Percentiles rank a stretch among this genome's conserved stretches.
Conservation (phyloP, 2,797 vertebrate genomes). For the Corythornis leucogaster region DNA sequence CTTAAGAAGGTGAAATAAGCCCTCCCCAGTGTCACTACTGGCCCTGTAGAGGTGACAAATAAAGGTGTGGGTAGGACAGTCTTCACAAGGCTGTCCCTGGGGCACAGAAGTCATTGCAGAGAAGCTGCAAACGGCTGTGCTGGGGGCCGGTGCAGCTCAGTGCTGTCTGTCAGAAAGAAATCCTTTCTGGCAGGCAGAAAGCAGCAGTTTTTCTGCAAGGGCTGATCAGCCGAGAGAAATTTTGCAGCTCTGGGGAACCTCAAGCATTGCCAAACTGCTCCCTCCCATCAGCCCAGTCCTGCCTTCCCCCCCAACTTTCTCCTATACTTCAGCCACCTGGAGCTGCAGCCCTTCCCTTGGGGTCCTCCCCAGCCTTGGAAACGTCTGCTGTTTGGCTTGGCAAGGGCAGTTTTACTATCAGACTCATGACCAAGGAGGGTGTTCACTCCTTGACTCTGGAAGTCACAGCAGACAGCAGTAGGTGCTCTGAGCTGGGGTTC, state of each 20-base stretch:
- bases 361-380: constrained; percentile 23
- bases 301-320: neutral
- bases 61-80: neutral
- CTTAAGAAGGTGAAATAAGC: neutral
- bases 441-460: neutral
- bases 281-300: neutral
- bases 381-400: neutral
- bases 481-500: neutral
- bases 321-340: constrained; percentile 34
- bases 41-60: neutral
- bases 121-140: neutral
- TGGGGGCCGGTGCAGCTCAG: neutral
- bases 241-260: neutral
- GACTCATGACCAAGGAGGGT: neutral
- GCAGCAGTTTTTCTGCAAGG: neutral
- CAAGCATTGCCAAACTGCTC: neutral
- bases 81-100: neutral
- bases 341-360: constrained; percentile 2
- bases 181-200: constrained; percentile 16
- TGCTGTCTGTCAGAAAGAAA: neutral
- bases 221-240: constrained; percentile 1
- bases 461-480: neutral
- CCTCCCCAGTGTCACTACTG: neutral
- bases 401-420: neutral
- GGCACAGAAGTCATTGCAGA: neutral